Base-by-base conservation (phyloP, 2,888 invertebrate species). In the Hirudinaria manillensis region DNA sequence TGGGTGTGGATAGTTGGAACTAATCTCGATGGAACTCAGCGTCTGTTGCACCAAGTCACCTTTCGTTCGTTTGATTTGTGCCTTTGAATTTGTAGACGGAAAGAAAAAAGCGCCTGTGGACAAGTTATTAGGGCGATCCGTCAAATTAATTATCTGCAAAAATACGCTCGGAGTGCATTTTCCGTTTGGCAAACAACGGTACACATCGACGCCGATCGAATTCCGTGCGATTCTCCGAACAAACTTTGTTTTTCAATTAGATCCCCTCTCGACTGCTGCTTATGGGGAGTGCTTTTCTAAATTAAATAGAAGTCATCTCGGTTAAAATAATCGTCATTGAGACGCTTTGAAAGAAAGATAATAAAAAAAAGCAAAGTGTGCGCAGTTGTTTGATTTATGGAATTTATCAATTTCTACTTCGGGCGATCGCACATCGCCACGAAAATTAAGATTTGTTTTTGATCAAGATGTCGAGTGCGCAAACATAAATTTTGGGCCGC, bases 61-160 rank as follows among this genome's bases (percentile, higher is more conserved):
- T 29, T 29, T 24, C 61, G 61, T 61, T 61, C 61, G 29, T 61
- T 61, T 61, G 61, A 61, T 61, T 61, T 61, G 61, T 61, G 61
- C 61, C 61, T 61, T 61, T 61, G 61, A 61, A 61, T 61, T n/a
- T 29, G 61, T 24, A 61, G 61, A 61, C 61, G 61, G 21, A 61
- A 61, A 61, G 29, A 29, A 61, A 61, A 61, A 61, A 61, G 61
- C 61, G 61, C 61, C 61, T 29, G 61, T 61, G 61, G 61, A 61
- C 61, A 61, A 61, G 61, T 61, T 61, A 61, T 61, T 61, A 61
- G 61, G 61, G 29, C 61, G 61, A 61, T 27, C 29, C 61, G 61
- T 61, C 61, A 61, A 61, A 61, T 61, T 61, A 61, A 61, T 61
- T 61, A 61, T 61, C 61, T 61, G 19, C 29, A 61, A 61, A 61